Conservation (phyloP, 2,888 invertebrate species). For the Limnephilus marmoratus region DNA sequence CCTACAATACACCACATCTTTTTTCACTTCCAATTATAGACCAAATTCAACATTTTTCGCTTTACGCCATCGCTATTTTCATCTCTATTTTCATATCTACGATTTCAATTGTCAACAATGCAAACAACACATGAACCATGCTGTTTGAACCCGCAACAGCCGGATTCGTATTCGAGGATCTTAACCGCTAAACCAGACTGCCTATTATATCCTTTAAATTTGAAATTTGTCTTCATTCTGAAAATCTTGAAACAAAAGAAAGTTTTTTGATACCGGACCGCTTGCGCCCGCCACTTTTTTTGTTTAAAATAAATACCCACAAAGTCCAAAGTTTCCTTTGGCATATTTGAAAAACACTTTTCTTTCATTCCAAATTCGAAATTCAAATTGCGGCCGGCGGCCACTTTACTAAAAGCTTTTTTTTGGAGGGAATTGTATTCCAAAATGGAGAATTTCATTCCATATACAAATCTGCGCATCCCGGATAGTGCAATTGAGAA, state of each 20-base stretch:
- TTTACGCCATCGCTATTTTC: no score
- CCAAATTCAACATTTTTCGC: no score
- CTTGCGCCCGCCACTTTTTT: background rate
- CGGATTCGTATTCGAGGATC: no score
- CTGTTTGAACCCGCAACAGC: no score
- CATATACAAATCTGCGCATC: background rate
- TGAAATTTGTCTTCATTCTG: background rate
- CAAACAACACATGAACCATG: no score
- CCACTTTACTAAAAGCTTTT: slow-evolving; percentile 24
- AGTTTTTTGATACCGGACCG: background rate
- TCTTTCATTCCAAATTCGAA: slow-evolving; percentile 9
- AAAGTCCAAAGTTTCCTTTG: background rate
- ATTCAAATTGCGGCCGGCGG: slow-evolving; percentile 34
- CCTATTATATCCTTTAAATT: background rate
- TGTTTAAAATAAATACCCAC: background rate
- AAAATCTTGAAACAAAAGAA: background rate
- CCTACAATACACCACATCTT: no score
- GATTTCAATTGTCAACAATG: no score
- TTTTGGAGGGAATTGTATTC: background rate
- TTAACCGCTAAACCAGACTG: no score
- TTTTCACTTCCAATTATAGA: no score
- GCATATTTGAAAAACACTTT: background rate
- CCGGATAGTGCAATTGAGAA: background rate
- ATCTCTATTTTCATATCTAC: no score
- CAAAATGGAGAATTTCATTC: background rate